Conservation (phyloP, 2,888 invertebrate genomes). For the Heliconius sara region DNA sequence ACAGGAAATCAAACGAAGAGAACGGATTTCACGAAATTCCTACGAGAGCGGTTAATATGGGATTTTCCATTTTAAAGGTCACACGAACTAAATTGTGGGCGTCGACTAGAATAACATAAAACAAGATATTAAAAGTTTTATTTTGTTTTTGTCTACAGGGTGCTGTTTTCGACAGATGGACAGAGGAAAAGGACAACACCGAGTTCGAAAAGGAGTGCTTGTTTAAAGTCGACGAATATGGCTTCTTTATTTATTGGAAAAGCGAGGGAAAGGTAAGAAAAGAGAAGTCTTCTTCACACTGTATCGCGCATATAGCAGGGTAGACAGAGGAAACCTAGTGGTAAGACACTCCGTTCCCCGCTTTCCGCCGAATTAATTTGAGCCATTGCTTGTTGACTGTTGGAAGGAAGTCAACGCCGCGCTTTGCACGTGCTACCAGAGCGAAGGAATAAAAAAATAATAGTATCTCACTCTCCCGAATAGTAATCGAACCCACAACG, state of each 20-base stretch:
- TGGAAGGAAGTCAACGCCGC: not conserved
- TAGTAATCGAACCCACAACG: no score
- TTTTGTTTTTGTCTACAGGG: constrained; percentile 80
- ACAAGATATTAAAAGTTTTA: not conserved
- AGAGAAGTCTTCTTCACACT: not conserved
- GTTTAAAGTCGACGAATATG: constrained; percentile 98
- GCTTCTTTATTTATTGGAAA: constrained; percentile 99
- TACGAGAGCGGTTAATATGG: no score
- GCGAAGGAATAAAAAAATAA: not conserved
- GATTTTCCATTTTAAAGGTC: no score
- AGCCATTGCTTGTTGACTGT: not conserved
- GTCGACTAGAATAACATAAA: not conserved
- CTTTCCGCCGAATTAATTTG: not conserved
- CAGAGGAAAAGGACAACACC: constrained; percentile 97
- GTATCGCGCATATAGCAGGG: not conserved
- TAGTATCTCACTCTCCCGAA: no score
- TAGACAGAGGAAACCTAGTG: not conserved
- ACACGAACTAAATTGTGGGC: no score
- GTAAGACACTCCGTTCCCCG: not conserved
- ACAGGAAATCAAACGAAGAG: no score
- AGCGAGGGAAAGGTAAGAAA: constrained; percentile 93
- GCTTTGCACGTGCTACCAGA: not conserved
- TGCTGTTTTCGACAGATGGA: constrained; percentile 97
- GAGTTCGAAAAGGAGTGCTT: constrained; percentile 94
- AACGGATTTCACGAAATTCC: no score